Conservation (phyloP, 2,113 vertebrate genomes). For the Ammospiza caudacuta region DNA sequence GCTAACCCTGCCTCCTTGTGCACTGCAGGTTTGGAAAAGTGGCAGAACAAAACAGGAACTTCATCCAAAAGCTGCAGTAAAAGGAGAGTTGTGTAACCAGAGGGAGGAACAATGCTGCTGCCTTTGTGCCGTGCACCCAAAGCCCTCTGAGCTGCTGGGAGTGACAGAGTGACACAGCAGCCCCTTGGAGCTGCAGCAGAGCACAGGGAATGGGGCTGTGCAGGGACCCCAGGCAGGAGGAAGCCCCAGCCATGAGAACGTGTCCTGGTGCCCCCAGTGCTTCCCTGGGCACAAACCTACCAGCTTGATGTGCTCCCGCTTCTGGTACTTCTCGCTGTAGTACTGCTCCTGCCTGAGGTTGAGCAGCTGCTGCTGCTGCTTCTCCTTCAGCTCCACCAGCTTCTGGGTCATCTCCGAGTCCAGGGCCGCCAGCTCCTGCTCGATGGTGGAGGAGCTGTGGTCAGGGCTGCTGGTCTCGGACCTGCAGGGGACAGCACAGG, state of each 20-base stretch:
- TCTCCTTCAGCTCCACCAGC: constrained; percentile 89
- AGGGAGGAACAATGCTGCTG: not conserved
- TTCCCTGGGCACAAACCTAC: constrained; percentile 62
- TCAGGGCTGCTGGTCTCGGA: constrained; percentile 84
- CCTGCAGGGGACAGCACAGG: constrained; percentile 59
- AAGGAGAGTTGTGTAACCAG: not conserved
- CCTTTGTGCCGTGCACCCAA: not conserved
- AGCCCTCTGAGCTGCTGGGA: not conserved
- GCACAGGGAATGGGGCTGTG: not conserved
- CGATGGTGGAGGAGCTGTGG: constrained; percentile 81
- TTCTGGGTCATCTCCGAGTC: constrained; percentile 88
- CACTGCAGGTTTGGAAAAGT: not conserved
- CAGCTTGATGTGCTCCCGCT: constrained; percentile 95
- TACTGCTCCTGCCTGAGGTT: constrained; percentile 96
- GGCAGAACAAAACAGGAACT: not conserved
- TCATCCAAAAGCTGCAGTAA: not conserved
- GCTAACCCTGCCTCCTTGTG: not conserved
- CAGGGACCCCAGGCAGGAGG: not conserved
- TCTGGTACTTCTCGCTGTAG: constrained; percentile 98
- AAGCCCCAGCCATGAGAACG: not conserved
- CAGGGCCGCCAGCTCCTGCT: constrained; percentile 86
- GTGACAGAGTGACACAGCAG: not conserved
- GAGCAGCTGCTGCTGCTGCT: constrained; percentile 93
- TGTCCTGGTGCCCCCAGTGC: too few species aligned
- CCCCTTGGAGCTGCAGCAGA: not conserved